phyloP scores from a whole-genome alignment of 2,888 invertebrate species.

The Sinelater perroti region DNA sequence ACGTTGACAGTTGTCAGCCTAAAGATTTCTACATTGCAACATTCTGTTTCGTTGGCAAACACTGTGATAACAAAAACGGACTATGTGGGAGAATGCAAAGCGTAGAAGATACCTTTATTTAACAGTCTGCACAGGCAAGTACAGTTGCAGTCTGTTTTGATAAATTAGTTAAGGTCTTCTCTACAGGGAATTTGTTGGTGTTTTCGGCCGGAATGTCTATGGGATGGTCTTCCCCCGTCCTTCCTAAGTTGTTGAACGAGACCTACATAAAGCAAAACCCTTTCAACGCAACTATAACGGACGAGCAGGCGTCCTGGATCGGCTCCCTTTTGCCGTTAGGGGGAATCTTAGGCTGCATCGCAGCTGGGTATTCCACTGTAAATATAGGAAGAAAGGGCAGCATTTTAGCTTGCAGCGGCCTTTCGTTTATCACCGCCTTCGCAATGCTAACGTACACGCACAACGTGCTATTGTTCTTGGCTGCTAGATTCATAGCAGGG shows the following conservation, averaged over 20 bases:
- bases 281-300: slow-evolving; percentile 53
- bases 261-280: slow-evolving; percentile 36
- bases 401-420: slow-evolving; percentile 67
- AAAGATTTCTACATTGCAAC: too few species aligned
- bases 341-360: slow-evolving; percentile 70
- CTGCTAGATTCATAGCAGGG: slow-evolving; percentile 64
- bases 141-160: not conserved
- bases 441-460: slow-evolving; percentile 50
- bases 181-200: slow-evolving; percentile 58
- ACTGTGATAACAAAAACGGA: too few species aligned
- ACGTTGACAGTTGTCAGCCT: too few species aligned
- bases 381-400: slow-evolving; percentile 75
- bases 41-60: too few species aligned
- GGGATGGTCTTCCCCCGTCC: slow-evolving; percentile 62
- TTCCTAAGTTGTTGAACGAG: slow-evolving; percentile 50
- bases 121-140: not conserved
- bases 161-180: not conserved
- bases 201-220: slow-evolving; percentile 61
- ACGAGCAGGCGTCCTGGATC: slow-evolving; percentile 63
- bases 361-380: slow-evolving; percentile 73
- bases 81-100: too few species aligned
- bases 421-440: slow-evolving; percentile 69
- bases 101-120: slow-evolving; percentile 2
- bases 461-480: slow-evolving; percentile 49
- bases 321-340: slow-evolving; percentile 64